Conservation (phyloP, 2,797 vertebrate species). For the Podargus strigoides region DNA sequence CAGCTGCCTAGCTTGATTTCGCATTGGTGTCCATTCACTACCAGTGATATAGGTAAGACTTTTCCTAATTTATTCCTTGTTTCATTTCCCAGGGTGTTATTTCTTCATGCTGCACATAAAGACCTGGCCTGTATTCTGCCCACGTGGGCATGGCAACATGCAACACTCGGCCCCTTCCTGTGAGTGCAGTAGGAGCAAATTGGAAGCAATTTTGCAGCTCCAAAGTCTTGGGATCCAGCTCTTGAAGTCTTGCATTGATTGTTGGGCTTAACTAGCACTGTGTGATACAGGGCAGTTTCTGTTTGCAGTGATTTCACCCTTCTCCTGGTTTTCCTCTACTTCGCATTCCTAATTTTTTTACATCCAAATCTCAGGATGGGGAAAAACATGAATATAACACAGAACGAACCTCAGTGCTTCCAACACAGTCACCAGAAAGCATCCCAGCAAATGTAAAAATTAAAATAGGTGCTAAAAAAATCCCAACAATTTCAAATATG, state of each 20-base stretch:
- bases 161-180: not conserved
- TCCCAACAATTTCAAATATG: not conserved
- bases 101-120: not conserved
- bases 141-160: accelerated
- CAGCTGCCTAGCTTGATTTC: not conserved
- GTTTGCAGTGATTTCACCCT: not conserved
- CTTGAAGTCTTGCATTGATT: not conserved
- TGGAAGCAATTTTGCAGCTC: not conserved
- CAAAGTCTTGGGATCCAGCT: not conserved
- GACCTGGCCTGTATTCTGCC: not conserved
- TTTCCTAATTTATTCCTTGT: not conserved
- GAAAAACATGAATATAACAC: not conserved
- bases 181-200: not conserved
- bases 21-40: not conserved
- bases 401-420: not conserved
- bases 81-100: not conserved
- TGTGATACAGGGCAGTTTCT: not conserved
- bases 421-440: not conserved
- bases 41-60: not conserved
- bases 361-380: not conserved
- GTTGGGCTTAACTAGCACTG: not conserved
- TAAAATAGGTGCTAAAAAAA: not conserved
- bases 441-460: not conserved
- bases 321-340: not conserved
- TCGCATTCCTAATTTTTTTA: not conserved